Conservation (phyloP, 2,113 vertebrate species). For the Gymnorhina tibicen region DNA sequence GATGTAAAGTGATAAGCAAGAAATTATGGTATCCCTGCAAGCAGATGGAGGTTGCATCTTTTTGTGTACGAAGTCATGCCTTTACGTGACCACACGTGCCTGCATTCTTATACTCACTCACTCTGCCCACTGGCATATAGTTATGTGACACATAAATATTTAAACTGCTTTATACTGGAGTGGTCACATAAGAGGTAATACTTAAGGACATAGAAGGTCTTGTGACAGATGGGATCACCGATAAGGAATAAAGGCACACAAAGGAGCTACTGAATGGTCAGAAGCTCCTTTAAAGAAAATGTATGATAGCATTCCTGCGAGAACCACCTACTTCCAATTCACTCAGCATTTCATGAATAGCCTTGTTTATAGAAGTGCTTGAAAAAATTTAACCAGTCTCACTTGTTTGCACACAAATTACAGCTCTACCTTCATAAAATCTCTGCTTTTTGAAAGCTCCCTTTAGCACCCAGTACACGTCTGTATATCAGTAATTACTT, state of each 20-base stretch:
- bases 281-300: neutral
- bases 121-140: neutral
- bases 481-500: neutral
- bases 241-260: neutral
- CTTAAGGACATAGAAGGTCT: neutral
- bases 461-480: neutral
- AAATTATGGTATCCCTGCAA: neutral
- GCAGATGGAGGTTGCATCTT: neutral
- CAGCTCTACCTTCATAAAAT: neutral
- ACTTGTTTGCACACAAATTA: neutral
- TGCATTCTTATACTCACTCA: neutral
- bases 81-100: neutral
- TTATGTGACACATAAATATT: neutral
- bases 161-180: neutral
- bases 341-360: neutral
- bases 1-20: neutral
- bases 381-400: neutral
- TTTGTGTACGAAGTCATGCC: neutral
- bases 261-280: neutral
- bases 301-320: neutral
- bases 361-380: neutral
- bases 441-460: neutral
- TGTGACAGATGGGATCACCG: neutral
- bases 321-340: neutral
- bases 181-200: neutral